A percentile compares a stretch with the other conserved stretches of the same genome.
Evolutionary conservation across 2,888 invertebrate species (phyloP).

Genomic region (Leptopilina myrica): DNA sequence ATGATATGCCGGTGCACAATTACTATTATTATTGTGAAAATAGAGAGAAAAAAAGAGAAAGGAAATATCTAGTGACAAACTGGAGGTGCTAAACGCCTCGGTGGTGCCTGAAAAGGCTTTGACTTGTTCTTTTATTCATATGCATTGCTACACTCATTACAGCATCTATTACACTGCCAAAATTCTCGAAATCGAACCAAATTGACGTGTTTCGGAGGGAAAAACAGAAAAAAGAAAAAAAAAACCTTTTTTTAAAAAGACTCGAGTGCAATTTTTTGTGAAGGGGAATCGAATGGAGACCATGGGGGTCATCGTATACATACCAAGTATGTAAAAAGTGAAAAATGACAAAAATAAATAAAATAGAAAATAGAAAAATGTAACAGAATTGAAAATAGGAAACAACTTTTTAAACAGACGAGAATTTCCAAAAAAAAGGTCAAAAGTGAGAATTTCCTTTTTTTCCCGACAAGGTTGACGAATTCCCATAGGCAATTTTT

Average conservation of each 20-base stretch:
- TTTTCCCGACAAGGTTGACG: no score
- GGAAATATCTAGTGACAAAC: constrained; percentile 57
- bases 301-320: constrained; percentile 73
- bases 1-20: constrained; percentile 13
- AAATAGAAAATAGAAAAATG: no score
- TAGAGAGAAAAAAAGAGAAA: constrained; percentile 59
- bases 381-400: no score
- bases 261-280: not conserved
- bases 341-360: not conserved
- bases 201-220: not conserved
- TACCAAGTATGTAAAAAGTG: constrained; percentile 69
- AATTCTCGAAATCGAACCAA: constrained; percentile 60
- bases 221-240: no score
- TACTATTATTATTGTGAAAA: constrained; percentile 55
- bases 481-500: not conserved
- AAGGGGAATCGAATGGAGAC: constrained; percentile 67
- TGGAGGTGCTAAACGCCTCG: constrained; percentile 58
- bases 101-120: constrained; percentile 48
- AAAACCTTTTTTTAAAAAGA: not conserved
- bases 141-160: constrained; percentile 66
- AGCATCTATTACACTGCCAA: constrained; percentile 64
- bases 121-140: constrained; percentile 54
- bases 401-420: no score
- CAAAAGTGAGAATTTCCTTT: no score
- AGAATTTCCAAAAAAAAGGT: no score